Evolutionary conservation across 2,113 vertebrate genomes (phyloP).

Genomic region (Solea senegalensis): DNA sequence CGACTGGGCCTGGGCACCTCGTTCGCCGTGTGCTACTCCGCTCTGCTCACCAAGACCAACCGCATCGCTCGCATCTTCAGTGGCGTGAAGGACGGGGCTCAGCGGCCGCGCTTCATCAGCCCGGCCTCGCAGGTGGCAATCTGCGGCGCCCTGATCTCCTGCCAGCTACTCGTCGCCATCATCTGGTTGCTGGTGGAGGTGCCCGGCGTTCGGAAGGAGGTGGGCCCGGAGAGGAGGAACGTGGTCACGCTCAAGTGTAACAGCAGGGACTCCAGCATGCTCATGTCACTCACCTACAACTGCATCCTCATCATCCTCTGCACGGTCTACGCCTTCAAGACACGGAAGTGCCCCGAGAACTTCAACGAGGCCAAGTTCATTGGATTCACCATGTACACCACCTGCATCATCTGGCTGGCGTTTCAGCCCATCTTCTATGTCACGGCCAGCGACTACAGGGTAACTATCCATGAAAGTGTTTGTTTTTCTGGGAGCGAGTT

Average conservation of each 20-base stretch:
- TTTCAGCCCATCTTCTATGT: slow-evolving; percentile 99
- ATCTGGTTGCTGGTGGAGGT: slow-evolving; percentile 94
- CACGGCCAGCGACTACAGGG: slow-evolving; percentile 98
- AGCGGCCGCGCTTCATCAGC: slow-evolving; percentile 95
- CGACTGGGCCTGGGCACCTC: slow-evolving; percentile 93
- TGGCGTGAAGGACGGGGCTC: slow-evolving; percentile 92
- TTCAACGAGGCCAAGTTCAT: slow-evolving; percentile 99
- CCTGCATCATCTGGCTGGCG: slow-evolving; percentile 99
- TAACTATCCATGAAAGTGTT: slow-evolving; percentile 69
- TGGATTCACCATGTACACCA: slow-evolving; percentile 99
- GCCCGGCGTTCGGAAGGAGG: slow-evolving; percentile 94
- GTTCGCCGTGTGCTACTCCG: slow-evolving; percentile 96
- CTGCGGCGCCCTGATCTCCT: slow-evolving; percentile 94
- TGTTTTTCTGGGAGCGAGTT: not conserved
- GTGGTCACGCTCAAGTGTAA: slow-evolving; percentile 96
- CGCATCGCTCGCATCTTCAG: slow-evolving; percentile 97
- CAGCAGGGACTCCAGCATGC: slow-evolving; percentile 95
- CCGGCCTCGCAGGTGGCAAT: slow-evolving; percentile 95
- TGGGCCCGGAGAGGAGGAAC: slow-evolving; percentile 89
- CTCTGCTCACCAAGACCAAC: slow-evolving; percentile 97
- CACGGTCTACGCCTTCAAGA: slow-evolving; percentile 99
- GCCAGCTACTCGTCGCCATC: slow-evolving; percentile 93
- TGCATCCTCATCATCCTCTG: slow-evolving; percentile 96
- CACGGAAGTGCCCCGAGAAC: slow-evolving; percentile 97
- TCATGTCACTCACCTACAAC: slow-evolving; percentile 94